A percentile compares a stretch with the other conserved stretches of the same genome.
Conservation (phyloP, 2,888 invertebrate genomes). For the Trissolcus japonicus region DNA sequence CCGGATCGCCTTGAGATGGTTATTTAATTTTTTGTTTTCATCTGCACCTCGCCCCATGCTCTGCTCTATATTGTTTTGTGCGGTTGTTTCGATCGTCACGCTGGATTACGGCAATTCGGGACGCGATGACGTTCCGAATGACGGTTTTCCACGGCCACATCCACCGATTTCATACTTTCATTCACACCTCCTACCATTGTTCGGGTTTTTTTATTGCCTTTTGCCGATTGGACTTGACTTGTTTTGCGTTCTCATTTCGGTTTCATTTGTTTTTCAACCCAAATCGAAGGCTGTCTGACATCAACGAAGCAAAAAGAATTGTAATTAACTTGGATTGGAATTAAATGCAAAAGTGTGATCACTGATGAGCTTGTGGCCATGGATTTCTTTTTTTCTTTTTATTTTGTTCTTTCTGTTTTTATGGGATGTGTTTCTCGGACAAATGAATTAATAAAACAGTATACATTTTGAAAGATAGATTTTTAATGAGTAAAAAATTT, state of each 20-base stretch:
- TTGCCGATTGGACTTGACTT: too few species aligned
- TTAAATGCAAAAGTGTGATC: too few species aligned
- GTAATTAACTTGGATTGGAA: too few species aligned
- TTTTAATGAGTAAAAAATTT: conserved; percentile 25
- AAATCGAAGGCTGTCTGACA: neutral
- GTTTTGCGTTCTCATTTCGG: too few species aligned
- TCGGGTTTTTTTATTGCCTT: too few species aligned
- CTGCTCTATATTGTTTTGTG: conserved; percentile 19
- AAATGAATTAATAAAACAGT: conserved; percentile 9
- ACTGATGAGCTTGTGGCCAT: too few species aligned
- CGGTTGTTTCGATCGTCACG: conserved; percentile 3
- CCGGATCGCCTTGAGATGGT: conserved; percentile 47
- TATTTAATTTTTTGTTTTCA: conserved; percentile 23
- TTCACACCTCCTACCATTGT: neutral
- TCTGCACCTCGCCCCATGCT: neutral
- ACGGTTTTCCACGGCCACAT: conserved; percentile 13
- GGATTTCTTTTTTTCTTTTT: too few species aligned
- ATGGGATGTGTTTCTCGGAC: neutral
- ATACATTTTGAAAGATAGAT: conserved; percentile 18
- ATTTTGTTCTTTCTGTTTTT: too few species aligned
- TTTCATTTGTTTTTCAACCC: conserved; percentile 8
- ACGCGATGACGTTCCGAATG: conserved; percentile 5
- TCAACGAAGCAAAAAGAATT: neutral
- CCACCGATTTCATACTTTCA: conserved; percentile 3
- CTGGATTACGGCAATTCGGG: conserved; percentile 1